phyloP scores from a whole-genome alignment of 2,888 invertebrate species.

The Minunthozetes semirufus region DNA sequence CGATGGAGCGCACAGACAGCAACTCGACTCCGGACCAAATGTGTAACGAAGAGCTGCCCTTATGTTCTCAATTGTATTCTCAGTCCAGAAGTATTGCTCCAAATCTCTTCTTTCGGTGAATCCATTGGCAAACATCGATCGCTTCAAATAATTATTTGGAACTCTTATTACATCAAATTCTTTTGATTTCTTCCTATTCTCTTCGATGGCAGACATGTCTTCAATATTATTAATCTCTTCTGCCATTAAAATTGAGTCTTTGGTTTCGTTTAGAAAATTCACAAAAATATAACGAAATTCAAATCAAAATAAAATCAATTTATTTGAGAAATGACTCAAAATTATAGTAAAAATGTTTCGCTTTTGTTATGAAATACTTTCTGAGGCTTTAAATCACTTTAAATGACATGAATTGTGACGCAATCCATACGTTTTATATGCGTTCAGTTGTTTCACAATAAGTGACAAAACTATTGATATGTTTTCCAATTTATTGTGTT shows the following conservation, averaged over 20 bases:
- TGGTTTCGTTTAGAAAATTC: too few species aligned
- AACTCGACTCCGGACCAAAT: constrained; percentile 12
- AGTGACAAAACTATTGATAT: too few species aligned
- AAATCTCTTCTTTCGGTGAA: constrained; percentile 3
- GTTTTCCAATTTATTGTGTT: too few species aligned
- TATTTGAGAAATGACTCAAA: too few species aligned
- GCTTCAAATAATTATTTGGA: constrained; percentile 1
- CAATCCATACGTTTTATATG: too few species aligned
- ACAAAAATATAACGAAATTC: too few species aligned
- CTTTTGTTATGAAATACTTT: too few species aligned
- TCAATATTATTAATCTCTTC: neutral
- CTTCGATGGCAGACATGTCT: neutral
- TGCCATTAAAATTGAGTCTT: neutral
- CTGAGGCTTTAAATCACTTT: too few species aligned
- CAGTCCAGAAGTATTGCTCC: constrained; percentile 20
- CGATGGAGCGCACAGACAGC: constrained; percentile 6
- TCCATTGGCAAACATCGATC: constrained; percentile 15
- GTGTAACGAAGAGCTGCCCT: neutral
- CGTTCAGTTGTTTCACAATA: too few species aligned
- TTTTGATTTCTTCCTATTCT: neutral
- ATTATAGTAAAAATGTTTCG: too few species aligned
- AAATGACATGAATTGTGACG: too few species aligned
- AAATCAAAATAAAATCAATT: too few species aligned
- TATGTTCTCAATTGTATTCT: neutral
- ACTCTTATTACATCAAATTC: neutral